phyloP scores from a whole-genome alignment of 2,888 invertebrate genomes.

The Apotomis turbidana region DNA sequence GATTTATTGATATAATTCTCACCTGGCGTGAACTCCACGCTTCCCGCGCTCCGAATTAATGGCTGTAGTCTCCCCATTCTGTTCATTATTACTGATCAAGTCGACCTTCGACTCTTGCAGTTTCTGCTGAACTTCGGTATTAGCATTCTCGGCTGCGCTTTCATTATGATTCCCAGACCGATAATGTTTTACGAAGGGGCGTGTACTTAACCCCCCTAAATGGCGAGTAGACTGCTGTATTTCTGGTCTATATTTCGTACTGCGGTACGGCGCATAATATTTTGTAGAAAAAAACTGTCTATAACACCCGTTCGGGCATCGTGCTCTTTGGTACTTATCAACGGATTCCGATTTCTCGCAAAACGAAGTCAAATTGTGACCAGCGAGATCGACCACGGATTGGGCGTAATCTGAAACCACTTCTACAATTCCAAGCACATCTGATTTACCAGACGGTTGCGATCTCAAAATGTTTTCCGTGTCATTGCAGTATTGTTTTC shows the following conservation, averaged over 20 bases:
- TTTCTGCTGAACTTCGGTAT: background rate
- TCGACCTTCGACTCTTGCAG: background rate
- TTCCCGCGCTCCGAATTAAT: background rate
- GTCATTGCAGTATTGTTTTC: constrained; percentile 60
- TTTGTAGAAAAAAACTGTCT: constrained; percentile 45
- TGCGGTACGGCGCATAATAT: constrained; percentile 20
- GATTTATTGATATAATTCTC: constrained; percentile 28
- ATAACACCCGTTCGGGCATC: constrained; percentile 46
- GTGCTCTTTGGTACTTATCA: constrained; percentile 52
- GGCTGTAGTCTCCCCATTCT: background rate
- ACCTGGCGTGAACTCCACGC: constrained; percentile 14
- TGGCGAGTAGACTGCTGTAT: constrained; percentile 55
- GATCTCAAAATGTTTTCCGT: constrained; percentile 43
- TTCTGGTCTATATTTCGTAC: constrained; percentile 60
- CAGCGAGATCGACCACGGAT: constrained; percentile 54
- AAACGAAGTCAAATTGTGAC: constrained; percentile 58
- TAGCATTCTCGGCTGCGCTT: background rate
- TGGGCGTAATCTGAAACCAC: constrained; percentile 54
- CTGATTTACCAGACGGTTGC: constrained; percentile 41
- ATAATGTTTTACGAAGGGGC: background rate
- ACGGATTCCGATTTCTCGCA: constrained; percentile 55
- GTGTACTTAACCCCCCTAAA: background rate
- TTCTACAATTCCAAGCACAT: constrained; percentile 57
- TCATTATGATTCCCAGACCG: background rate
- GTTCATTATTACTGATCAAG: background rate